phyloP scores from a whole-genome alignment of 1,140 invertebrate species.

The Mercenaria mercenaria region DNA sequence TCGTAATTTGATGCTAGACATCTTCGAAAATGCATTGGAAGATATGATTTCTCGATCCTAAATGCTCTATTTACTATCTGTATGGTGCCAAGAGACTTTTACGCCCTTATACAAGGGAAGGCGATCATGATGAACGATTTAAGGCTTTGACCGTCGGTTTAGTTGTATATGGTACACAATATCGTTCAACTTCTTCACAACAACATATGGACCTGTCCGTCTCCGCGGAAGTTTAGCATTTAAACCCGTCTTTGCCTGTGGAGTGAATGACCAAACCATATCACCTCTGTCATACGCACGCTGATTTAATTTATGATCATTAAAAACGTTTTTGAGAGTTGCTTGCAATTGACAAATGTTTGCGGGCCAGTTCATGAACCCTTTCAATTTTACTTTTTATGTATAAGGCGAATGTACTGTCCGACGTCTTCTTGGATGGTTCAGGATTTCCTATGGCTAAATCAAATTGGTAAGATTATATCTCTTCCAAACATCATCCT shows the following conservation, averaged over 20 bases:
- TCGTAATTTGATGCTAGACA: not conserved
- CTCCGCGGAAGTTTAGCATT: not conserved
- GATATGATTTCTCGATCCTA: not conserved
- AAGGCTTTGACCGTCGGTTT: not conserved
- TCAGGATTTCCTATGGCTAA: not conserved
- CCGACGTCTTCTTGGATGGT: not conserved
- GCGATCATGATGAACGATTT: constrained; percentile 12
- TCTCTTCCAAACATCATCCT: constrained; percentile 67
- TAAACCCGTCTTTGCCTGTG: constrained; percentile 3
- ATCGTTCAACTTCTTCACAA: constrained; percentile 7
- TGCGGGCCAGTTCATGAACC: not conserved
- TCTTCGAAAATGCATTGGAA: not conserved
- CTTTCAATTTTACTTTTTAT: not conserved
- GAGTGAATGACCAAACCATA: not conserved
- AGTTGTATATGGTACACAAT: not conserved
- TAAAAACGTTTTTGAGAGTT: not conserved
- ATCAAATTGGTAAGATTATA: constrained; percentile 39
- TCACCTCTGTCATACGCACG: not conserved
- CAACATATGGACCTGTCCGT: not conserved
- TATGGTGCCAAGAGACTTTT: not conserved
- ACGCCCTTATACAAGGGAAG: not conserved
- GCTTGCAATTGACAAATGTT: not conserved
- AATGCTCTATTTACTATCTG: not conserved
- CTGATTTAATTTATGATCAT: constrained; percentile 11
- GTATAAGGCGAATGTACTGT: not conserved